phyloP scores from a whole-genome alignment of 2,888 invertebrate genomes.

The Ischnura elegans region DNA sequence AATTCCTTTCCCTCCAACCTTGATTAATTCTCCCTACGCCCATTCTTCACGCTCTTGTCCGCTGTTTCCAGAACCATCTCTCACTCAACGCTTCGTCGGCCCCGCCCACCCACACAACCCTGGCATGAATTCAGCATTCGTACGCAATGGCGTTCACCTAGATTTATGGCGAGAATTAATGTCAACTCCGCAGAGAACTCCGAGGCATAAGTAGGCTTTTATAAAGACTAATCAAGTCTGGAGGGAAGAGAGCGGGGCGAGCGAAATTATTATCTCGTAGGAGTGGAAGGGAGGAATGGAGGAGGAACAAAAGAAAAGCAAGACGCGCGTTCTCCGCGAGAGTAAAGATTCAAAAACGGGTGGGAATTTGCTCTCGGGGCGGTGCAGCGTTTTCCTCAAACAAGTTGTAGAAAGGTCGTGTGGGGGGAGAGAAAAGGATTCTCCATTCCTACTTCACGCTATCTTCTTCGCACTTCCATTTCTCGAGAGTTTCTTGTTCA shows the following conservation, averaged over 20 bases:
- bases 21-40: background rate
- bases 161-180: conserved; percentile 9
- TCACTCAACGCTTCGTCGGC: background rate
- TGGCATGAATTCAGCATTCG: background rate
- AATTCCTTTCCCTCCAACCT: background rate
- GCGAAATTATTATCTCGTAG: background rate
- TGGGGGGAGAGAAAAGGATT: background rate
- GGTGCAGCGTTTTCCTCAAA: background rate
- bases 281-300: background rate
- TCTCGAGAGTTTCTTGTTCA: conserved; percentile 45
- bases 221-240: conserved; percentile 21
- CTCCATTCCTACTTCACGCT: background rate
- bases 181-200: background rate
- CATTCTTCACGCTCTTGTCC: background rate
- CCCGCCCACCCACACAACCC: background rate
- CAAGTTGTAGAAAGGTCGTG: conserved; percentile 30
- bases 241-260: background rate
- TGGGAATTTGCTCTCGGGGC: background rate
- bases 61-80: conserved; percentile 10
- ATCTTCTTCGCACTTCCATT: background rate
- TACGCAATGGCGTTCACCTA: background rate
- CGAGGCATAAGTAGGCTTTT: background rate
- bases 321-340: background rate
- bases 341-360: conserved; percentile 14
- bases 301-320: background rate